These are phyloP conservation scores for Oryzaephilus surinamensis DNA, from an alignment of 1,140 invertebrate genomes.

Conservation along the genomic window DNA sequence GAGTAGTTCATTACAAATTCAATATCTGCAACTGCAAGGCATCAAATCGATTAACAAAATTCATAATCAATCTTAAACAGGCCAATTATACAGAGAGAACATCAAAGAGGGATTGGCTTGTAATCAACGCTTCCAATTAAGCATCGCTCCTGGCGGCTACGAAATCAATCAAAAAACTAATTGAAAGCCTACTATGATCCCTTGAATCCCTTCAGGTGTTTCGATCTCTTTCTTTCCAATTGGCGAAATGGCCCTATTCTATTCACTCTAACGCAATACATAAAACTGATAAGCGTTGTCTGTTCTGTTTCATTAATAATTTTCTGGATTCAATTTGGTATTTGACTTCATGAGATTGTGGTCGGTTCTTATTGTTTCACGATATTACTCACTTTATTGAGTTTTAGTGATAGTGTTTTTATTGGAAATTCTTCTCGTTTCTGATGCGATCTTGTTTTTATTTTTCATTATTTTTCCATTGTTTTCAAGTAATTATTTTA, in stretches of 20 bases:
- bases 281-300: conserved; percentile 23
- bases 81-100: conserved; percentile 33
- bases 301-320: conserved; percentile 32
- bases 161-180: conserved; percentile 38
- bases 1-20: too few relatives aligned
- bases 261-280: conserved; percentile 13
- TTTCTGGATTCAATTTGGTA: conserved; percentile 31
- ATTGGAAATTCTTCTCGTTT: conserved; percentile 24
- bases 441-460: conserved; percentile 18
- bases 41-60: conserved; percentile 27
- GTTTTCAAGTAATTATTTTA: conserved; percentile 31
- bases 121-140: conserved; percentile 37
- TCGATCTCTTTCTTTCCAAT: conserved; percentile 11
- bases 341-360: conserved; percentile 31
- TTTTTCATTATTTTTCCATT: conserved; percentile 28
- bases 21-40: too few relatives aligned
- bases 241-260: neutral
- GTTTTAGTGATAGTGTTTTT: conserved; percentile 29
- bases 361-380: conserved; percentile 27
- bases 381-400: conserved; percentile 31
- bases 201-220: conserved; percentile 23
- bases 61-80: conserved; percentile 36
- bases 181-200: conserved; percentile 33
- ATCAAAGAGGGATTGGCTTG: conserved; percentile 31
- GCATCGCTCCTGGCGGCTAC: conserved; percentile 30